Percentiles rank a stretch among this genome's conserved stretches.
Evolutionary conservation across 2,888 invertebrate species (phyloP).

Genomic region (Parnassius apollo): DNA sequence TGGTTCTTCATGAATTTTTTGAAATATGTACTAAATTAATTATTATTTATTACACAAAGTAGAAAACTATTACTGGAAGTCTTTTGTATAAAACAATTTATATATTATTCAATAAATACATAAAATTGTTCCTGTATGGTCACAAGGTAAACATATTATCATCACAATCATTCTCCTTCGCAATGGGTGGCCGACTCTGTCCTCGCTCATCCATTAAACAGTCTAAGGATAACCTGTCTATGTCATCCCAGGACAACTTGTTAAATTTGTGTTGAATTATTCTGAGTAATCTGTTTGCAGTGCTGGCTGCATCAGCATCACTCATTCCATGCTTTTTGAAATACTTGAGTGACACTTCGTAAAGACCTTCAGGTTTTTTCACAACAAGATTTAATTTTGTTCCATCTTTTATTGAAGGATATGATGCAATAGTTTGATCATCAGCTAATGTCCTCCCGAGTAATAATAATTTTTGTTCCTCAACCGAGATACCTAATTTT

Average conservation of each 20-base stretch:
- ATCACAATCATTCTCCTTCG: constrained; percentile 47
- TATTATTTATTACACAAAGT: no score
- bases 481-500: constrained; percentile 83
- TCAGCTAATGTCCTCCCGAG: constrained; percentile 87
- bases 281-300: constrained; percentile 81
- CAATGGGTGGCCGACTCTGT: constrained; percentile 34
- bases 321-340: constrained; percentile 81
- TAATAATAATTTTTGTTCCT: constrained; percentile 86
- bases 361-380: constrained; percentile 84
- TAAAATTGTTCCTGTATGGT: constrained; percentile 34
- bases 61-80: no score
- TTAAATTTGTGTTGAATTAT: constrained; percentile 76
- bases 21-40: no score
- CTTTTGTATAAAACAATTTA: no score
- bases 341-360: constrained; percentile 79
- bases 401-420: constrained; percentile 87
- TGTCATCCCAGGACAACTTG: constrained; percentile 80
- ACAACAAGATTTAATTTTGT: constrained; percentile 87
- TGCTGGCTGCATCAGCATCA: constrained; percentile 83
- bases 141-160: constrained; percentile 51
- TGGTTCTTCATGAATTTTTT: no score
- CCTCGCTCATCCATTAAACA: constrained; percentile 51
- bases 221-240: constrained; percentile 76
- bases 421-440: constrained; percentile 85
- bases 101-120: constrained; percentile 26